Evolutionary conservation across 2,888 invertebrate species (phyloP), one percentile per base, ranked within the genome.

Genomic region (Sclerodermus sp.): DNA sequence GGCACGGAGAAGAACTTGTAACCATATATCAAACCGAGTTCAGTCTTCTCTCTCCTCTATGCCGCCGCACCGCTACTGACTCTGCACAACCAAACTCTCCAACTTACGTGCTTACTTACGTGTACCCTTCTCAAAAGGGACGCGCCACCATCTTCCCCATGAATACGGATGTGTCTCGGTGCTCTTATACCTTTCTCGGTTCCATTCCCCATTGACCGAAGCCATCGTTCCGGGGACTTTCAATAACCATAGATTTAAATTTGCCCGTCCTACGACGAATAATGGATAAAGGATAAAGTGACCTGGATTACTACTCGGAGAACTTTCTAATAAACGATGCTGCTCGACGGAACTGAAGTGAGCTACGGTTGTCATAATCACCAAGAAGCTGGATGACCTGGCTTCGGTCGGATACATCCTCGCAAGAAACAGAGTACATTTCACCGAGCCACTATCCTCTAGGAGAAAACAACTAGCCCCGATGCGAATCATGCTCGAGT

Each of bases 11-110:
- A 57, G 59, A 68, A 69, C 61, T 66, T 60, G 67, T 57, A 66
- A 60, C 60, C 64, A 57, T 69, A 66, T 69, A 69, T 69, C 69
- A 69, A 69, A 67, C 60, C 57, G 59, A 67, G 62, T 65, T 66
- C 64, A 58, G 63, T 69, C 69, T 63, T 61, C 62, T 58, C 59
- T 51, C 62, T 58, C 59, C 50, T 58, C 58, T 54, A 55, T 44
- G 44, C 58, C 53, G 47, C 42, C 10, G 53, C 49, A 49, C 49
- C 59, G 57, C 62, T 57, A 38, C 15, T 40, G 46, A 42, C 39
- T 32, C 36, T 30, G 34, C 23, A 23, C 23, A 23, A 23, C 56
- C 60, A 57, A 67, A 68, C 60, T 66, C 60, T 49, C 55, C 51
- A 66, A 67, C 65, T 67, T 63, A 62, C 61, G 64, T 56, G 59